phyloP scores from a whole-genome alignment of 1,140 invertebrate genomes.

The Lamellibrachia luymesi region DNA sequence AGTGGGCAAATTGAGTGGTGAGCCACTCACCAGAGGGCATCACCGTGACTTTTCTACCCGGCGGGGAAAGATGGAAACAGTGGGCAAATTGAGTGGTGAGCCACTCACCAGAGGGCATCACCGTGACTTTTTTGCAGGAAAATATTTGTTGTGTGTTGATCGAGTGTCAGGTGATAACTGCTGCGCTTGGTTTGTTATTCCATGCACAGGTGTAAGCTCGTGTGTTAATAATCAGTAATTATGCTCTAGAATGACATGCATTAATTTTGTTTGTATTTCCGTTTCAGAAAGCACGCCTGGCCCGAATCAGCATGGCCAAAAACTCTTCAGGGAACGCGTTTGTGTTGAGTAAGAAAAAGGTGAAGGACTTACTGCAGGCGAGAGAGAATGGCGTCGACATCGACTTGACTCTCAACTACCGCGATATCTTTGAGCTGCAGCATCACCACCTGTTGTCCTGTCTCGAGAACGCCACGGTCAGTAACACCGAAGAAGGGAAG shows the following conservation, averaged over 20 bases:
- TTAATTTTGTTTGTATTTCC: background rate
- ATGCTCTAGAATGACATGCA: background rate
- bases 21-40: too few species aligned
- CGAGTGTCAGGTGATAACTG: too few species aligned
- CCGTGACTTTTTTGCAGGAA: too few species aligned
- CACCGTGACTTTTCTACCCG: too few species aligned
- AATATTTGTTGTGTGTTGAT: too few species aligned
- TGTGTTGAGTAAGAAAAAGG: conserved; percentile 98
- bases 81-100: too few species aligned
- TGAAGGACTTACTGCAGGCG: conserved; percentile 74
- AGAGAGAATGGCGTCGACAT: conserved; percentile 64
- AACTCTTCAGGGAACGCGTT: conserved; percentile 98
- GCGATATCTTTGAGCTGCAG: conserved; percentile 98
- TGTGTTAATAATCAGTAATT: too few species aligned
- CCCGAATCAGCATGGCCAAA: conserved; percentile 95
- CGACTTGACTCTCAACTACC: conserved; percentile 75
- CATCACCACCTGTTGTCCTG: conserved; percentile 97
- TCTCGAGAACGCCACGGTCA: conserved; percentile 96
- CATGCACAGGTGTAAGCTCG: too few species aligned
- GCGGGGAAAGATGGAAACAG: too few species aligned
- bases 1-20: too few species aligned
- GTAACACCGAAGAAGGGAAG: conserved; percentile 32
- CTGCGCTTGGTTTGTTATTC: too few species aligned
- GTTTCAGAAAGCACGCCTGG: conserved; percentile 94
- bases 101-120: too few species aligned